Conservation (phyloP, 2,888 invertebrate genomes). For the Cartodere bifasciata region DNA sequence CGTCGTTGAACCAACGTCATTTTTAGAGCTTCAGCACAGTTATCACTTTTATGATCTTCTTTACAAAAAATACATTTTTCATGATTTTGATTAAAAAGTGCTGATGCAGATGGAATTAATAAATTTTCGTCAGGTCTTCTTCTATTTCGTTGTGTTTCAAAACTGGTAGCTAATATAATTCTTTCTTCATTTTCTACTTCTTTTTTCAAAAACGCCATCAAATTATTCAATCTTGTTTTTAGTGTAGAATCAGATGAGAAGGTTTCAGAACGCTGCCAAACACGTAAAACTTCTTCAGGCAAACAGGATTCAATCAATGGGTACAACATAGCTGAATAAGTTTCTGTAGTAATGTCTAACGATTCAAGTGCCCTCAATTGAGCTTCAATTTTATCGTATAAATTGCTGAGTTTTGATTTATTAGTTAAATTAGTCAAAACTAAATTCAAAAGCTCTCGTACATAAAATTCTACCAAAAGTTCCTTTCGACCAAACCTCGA, state of each 20-base stretch:
- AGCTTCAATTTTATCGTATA: slow-evolving; percentile 22
- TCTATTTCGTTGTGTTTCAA: neutral
- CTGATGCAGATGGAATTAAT: slow-evolving; percentile 10
- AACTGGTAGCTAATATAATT: slow-evolving; percentile 3
- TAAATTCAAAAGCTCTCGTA: slow-evolving; percentile 21
- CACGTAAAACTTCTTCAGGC: slow-evolving; percentile 19
- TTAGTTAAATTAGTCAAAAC: slow-evolving; percentile 17
- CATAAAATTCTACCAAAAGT: slow-evolving; percentile 23
- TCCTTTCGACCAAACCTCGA: too few species aligned
- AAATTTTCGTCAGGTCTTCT: too few species aligned
- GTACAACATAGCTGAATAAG: slow-evolving; percentile 21
- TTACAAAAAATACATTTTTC: slow-evolving; percentile 6
- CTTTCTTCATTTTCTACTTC: slow-evolving; percentile 5
- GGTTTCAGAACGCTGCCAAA: slow-evolving; percentile 17
- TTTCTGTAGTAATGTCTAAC: slow-evolving; percentile 20
- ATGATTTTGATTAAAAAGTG: slow-evolving; percentile 12
- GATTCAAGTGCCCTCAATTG: slow-evolving; percentile 21
- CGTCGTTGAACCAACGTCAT: too few species aligned
- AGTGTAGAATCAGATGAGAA: slow-evolving; percentile 1
- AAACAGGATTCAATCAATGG: slow-evolving; percentile 24
- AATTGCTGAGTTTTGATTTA: slow-evolving; percentile 11
- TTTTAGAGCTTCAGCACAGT: too few species aligned
- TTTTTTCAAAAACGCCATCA: slow-evolving; percentile 2
- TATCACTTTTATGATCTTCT: too few species aligned
- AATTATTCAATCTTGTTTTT: slow-evolving; percentile 2